Percentiles rank a stretch among this genome's conserved stretches.
Evolutionary conservation across 2,797 vertebrate species (phyloP).

Genomic region (Phataginus tetradactyla): DNA sequence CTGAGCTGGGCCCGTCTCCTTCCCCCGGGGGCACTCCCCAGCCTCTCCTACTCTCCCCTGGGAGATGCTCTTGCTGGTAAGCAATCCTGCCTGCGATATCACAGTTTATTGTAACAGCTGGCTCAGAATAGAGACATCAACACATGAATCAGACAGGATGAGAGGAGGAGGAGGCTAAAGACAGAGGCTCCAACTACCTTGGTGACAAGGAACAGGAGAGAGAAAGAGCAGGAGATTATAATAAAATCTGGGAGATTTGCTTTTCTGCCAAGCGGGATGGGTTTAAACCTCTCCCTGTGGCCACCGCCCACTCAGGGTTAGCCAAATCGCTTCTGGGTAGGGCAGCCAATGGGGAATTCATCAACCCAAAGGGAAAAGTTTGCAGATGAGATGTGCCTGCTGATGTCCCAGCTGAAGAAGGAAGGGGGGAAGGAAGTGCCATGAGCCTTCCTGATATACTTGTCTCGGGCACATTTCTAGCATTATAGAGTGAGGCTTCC

Average conservation of each 20-base stretch:
- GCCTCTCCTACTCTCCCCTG: not conserved
- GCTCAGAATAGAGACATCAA: conserved; percentile 53
- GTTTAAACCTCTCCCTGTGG: conserved; percentile 21
- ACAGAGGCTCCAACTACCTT: conserved; percentile 41
- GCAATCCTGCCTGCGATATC: conserved; percentile 50
- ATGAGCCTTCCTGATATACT: not conserved
- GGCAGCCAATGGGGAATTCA: not conserved
- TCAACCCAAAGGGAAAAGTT: not conserved
- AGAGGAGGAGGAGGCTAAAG: conserved; percentile 9
- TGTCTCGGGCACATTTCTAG: not conserved
- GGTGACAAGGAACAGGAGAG: conserved; percentile 31
- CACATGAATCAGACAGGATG: conserved; percentile 68
- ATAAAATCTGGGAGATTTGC: not conserved
- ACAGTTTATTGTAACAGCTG: conserved; percentile 52
- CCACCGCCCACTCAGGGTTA: not conserved
- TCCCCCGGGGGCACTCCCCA: not conserved
- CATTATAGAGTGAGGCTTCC: not conserved
- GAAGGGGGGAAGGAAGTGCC: not conserved
- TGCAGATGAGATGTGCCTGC: not conserved
- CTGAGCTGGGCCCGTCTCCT: not conserved
- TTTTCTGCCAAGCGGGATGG: not conserved
- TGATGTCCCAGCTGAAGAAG: not conserved
- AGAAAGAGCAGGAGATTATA: conserved; percentile 8
- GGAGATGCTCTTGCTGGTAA: conserved; percentile 63
- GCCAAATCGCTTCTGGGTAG: not conserved